Percentiles rank a stretch among this genome's conserved stretches.
phyloP scores from a whole-genome alignment of 2,113 vertebrate genomes.

The Nothobranchius furzeri region DNA sequence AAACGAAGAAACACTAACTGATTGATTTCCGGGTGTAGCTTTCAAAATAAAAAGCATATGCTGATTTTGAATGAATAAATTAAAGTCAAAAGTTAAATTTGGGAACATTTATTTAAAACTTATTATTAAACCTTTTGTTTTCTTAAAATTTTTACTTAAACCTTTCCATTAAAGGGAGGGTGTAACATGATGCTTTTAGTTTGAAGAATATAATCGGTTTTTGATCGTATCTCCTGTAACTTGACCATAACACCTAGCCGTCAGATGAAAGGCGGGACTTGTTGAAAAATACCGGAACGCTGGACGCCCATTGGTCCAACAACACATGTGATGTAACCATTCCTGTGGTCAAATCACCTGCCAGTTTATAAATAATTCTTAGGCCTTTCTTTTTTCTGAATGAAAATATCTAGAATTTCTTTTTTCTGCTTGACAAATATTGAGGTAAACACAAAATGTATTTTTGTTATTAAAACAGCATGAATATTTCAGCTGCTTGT shows the following conservation, averaged over 20 bases:
- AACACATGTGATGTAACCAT: conserved; percentile 42
- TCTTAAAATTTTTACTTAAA: not conserved
- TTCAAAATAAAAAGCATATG: conserved; percentile 20
- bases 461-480: not conserved
- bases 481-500: too few species aligned
- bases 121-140: not conserved
- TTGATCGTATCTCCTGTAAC: not conserved
- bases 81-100: not conserved
- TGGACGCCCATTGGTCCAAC: conserved; percentile 46
- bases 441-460: too few species aligned
- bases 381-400: not conserved
- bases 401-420: not conserved
- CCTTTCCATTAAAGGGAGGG: not conserved
- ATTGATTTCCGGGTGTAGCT: not conserved
- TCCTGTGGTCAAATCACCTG: conserved; percentile 25
- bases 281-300: conserved; percentile 6
- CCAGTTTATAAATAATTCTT: conserved; percentile 13
- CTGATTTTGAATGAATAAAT: not conserved
- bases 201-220: not conserved
- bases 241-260: not conserved
- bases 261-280: conserved; percentile 23
- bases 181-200: not conserved
- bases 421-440: too few species aligned
- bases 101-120: not conserved
- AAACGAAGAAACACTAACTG: too few species aligned